Percentiles rank a stretch among this genome's conserved stretches.
Evolutionary conservation across 1,140 invertebrate species (phyloP).

Genomic region (Sesamia nonagrioides): DNA sequence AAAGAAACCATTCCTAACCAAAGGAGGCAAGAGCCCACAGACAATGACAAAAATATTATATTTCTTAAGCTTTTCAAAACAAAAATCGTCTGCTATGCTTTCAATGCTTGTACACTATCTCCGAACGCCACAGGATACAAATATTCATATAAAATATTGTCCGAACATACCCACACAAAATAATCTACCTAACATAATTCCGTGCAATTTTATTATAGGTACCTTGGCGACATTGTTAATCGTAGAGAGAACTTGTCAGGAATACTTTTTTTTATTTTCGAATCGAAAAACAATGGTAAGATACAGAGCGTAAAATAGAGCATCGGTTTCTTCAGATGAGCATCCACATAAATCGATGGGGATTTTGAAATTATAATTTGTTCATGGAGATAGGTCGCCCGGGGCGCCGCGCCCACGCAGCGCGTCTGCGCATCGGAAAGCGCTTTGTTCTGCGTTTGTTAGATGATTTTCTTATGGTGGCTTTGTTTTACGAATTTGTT

Average conservation of each 20-base stretch:
- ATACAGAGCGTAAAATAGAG: constrained; percentile 69
- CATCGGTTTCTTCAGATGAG: constrained; percentile 79
- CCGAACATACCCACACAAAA: constrained; percentile 45
- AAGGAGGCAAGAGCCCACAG: too few relatives aligned
- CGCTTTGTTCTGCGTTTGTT: constrained; percentile 54
- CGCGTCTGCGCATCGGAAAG: constrained; percentile 36
- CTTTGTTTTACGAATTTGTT: constrained; percentile 15
- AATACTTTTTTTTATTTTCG: constrained; percentile 27
- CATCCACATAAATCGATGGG: constrained; percentile 82
- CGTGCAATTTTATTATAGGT: constrained; percentile 48
- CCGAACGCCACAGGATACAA: constrained; percentile 27
- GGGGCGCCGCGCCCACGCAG: constrained; percentile 75
- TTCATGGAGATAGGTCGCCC: constrained; percentile 72
- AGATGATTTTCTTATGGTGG: constrained; percentile 19
- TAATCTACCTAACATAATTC: constrained; percentile 45
- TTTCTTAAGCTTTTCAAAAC: not conserved
- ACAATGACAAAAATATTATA: not conserved
- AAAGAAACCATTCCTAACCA: too few relatives aligned
- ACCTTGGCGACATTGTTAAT: constrained; percentile 49
- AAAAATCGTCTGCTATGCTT: constrained; percentile 10
- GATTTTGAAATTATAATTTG: constrained; percentile 86
- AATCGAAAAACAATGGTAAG: constrained; percentile 56
- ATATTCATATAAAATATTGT: constrained; percentile 41
- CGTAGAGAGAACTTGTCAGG: constrained; percentile 36
- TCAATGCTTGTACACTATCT: constrained; percentile 26